Percentiles rank a stretch among this genome's conserved stretches.
These are phyloP conservation scores for Epirrita christyi DNA, from an alignment of 2,888 invertebrate species.

Conservation along the genomic window DNA sequence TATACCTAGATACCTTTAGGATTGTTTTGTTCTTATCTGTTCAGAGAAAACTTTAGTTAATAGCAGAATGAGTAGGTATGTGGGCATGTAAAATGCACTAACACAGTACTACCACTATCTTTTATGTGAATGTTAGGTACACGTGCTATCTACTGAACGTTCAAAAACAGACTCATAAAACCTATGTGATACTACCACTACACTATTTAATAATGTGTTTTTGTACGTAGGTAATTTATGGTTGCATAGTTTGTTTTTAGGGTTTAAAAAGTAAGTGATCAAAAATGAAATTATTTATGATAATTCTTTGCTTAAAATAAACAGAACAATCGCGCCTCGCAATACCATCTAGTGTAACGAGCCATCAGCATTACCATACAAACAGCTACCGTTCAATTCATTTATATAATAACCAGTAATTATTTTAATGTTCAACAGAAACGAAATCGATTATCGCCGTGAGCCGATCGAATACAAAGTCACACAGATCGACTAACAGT, in stretches of 20 bases:
- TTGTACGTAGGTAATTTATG: no score
- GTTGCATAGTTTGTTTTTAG: no score
- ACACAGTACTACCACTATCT: constrained; percentile 1
- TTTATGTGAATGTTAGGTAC: not conserved
- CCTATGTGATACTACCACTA: no score
- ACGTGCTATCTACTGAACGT: not conserved
- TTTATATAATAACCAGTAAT: constrained; percentile 52
- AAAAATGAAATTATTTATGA: not conserved
- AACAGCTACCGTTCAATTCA: constrained; percentile 48
- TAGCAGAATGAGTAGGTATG: constrained; percentile 6
- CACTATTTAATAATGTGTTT: no score
- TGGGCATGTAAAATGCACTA: constrained; percentile 8
- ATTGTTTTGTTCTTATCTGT: constrained; percentile 12
- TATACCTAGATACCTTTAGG: not conserved
- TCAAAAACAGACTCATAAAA: not conserved
- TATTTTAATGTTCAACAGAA: constrained; percentile 53
- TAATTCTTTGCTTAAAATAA: constrained; percentile 10
- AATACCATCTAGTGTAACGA: constrained; percentile 19
- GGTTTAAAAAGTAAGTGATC: no score
- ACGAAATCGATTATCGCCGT: constrained; percentile 50
- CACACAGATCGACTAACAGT: constrained; percentile 21
- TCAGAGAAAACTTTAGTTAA: constrained; percentile 17
- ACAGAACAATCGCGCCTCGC: constrained; percentile 24
- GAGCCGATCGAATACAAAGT: constrained; percentile 44
- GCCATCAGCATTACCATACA: constrained; percentile 41